Evolutionary conservation across 2,113 vertebrate species (phyloP).

Genomic region (Otis tarda): DNA sequence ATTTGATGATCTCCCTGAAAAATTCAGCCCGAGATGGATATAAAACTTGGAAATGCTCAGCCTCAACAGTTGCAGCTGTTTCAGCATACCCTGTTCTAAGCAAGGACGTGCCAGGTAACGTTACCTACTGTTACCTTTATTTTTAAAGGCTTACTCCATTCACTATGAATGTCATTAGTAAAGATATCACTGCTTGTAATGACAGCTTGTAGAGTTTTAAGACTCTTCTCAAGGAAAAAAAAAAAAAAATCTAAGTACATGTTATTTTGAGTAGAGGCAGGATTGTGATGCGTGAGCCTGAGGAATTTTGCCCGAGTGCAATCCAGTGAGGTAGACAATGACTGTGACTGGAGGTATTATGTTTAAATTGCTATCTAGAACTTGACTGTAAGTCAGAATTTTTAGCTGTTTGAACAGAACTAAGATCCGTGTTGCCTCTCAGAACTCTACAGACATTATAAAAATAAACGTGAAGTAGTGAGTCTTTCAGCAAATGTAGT

Average conservation of each 20-base stretch:
- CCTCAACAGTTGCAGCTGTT: background rate
- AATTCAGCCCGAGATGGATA: background rate
- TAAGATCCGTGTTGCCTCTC: background rate
- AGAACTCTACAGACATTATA: background rate
- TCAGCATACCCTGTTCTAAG: background rate
- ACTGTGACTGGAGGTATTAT: background rate
- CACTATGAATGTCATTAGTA: background rate
- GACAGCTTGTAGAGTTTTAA: background rate
- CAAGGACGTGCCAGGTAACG: accelerated
- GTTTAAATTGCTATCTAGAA: background rate
- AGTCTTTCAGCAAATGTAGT: background rate
- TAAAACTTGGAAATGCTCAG: background rate
- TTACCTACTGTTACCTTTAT: background rate
- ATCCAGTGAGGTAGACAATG: background rate
- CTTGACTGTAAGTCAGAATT: background rate
- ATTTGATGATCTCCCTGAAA: background rate
- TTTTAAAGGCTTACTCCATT: background rate
- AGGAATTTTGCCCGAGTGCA: background rate
- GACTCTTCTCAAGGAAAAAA: background rate
- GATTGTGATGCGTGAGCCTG: background rate
- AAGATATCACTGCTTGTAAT: background rate
- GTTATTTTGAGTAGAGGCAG: background rate
- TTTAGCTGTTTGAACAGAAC: background rate
- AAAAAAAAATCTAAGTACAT: background rate
- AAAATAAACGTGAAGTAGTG: background rate